These are phyloP conservation scores for Daktulosphaira vitifoliae DNA, from an alignment of 1,140 invertebrate genomes.

Conservation along the genomic window DNA sequence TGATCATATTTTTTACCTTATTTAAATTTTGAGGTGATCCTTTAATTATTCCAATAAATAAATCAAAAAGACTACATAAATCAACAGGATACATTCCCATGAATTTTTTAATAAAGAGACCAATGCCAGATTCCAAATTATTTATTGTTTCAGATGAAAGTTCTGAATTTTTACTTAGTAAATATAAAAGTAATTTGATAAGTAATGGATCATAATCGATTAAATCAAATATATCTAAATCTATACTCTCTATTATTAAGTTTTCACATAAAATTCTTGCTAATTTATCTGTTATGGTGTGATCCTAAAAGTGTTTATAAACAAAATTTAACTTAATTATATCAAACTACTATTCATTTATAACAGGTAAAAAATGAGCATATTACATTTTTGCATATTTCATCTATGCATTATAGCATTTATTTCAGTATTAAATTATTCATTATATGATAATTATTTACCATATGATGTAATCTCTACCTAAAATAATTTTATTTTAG, in stretches of 20 bases:
- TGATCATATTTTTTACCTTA: slow-evolving; percentile 17
- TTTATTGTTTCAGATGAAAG: slow-evolving; percentile 9
- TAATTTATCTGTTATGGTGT: slow-evolving; percentile 12
- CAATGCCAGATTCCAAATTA: slow-evolving; percentile 3
- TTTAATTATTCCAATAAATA: slow-evolving; percentile 22
- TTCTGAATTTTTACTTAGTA: slow-evolving; percentile 8
- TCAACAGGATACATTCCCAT: slow-evolving; percentile 19
- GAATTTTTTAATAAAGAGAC: slow-evolving; percentile 22
- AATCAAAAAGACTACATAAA: slow-evolving; percentile 22
- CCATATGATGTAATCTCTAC: too few relatives aligned
- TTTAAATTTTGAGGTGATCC: slow-evolving; percentile 17
- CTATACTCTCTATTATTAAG: slow-evolving; percentile 5
- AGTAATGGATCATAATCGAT: slow-evolving; percentile 14
- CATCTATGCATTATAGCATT: too few relatives aligned
- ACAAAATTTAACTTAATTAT: too few relatives aligned
- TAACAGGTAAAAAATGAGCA: too few relatives aligned
- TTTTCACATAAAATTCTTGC: slow-evolving; percentile 21
- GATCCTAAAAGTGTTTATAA: neutral
- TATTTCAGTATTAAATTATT: too few relatives aligned
- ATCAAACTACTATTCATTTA: too few relatives aligned
- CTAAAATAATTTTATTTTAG: too few relatives aligned
- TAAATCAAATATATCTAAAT: slow-evolving; percentile 21
- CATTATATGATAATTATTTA: too few relatives aligned
- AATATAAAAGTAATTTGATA: slow-evolving; percentile 14
- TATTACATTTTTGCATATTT: too few relatives aligned